Evolutionary conservation across 2,797 vertebrate genomes (phyloP), one percentile per base, ranked within the genome.

Genomic region (Danionella dracula): DNA sequence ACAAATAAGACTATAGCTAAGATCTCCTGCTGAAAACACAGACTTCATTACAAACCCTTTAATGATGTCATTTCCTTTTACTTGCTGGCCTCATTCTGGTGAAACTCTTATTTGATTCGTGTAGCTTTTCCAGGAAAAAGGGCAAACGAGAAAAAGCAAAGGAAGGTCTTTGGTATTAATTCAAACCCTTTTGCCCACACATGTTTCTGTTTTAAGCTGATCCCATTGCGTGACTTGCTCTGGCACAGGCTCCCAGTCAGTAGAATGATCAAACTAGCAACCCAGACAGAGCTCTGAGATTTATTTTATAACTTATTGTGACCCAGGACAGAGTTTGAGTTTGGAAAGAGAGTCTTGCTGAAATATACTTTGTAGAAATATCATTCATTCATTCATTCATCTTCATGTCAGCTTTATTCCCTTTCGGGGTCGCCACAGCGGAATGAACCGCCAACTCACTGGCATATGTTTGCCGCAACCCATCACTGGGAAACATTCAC

Each of bases 131-230:
- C 41, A 73, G 46, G 63, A 68, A 34, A 32, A 66, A 66, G n/a
- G 15, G 23, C 21, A 19, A 72, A 67, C 74, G 73, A 76, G 75
- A 75, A 1, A 1, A 59, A 70, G 79, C 73, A 79, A 83, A 72
- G 80, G 80, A 78, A 63, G 60, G 77, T 75, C 81, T 82, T 82
- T 79, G 68, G 77, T 82, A 84, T 82, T 86, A 87, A 81, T 78
- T 79, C 76, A 78, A 83, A 82, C 78, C 79, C 62, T 70, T 75
- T 79, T 76, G 62, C 78, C 79, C 79, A 90, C 88, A 90, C 81
- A 89, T 89, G 88, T 84, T 88, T 89, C 81, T 88, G 87, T 79
- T 90, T 90, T 87, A 68, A 68, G 76, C 74, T 70, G 76, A 85
- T 82, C 82, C 79, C 84, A 75, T 84, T 81, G 84, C 85, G 84